Percentiles rank a stretch among this genome's conserved stretches.
Evolutionary conservation across 2,113 vertebrate genomes (phyloP).

Genomic region (Urocynchramus pylzowi): DNA sequence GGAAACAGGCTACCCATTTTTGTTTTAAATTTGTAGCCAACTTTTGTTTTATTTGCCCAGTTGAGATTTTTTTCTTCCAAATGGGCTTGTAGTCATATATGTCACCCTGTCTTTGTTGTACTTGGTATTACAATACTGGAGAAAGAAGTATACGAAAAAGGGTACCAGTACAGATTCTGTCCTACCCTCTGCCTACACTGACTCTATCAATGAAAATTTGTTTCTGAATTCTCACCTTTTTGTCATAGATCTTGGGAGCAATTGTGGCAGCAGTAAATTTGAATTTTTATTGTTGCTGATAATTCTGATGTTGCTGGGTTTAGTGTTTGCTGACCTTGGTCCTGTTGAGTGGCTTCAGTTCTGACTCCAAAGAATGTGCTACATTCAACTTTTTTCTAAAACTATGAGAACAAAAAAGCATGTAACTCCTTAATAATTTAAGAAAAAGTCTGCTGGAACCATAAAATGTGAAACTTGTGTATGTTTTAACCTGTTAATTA

Average conservation of each 20-base stretch:
- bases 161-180: background rate
- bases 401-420: background rate
- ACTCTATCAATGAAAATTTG: background rate
- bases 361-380: background rate
- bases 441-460: slow-evolving; percentile 5
- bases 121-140: background rate
- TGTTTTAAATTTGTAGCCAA: background rate
- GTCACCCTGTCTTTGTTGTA: background rate
- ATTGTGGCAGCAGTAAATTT: background rate
- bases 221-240: background rate
- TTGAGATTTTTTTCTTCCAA: background rate
- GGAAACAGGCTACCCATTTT: background rate
- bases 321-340: background rate
- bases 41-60: background rate
- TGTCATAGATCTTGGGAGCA: background rate
- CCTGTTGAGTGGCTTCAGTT: background rate
- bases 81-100: background rate
- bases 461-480: background rate
- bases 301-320: background rate
- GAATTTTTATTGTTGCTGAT: background rate
- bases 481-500: slow-evolving; percentile 53
- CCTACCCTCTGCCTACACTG: background rate
- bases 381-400: background rate
- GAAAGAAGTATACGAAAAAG: background rate
- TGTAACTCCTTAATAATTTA: slow-evolving; percentile 43